Evolutionary conservation across 2,797 vertebrate species (phyloP).

Genomic region (Sebastes nivosus): DNA sequence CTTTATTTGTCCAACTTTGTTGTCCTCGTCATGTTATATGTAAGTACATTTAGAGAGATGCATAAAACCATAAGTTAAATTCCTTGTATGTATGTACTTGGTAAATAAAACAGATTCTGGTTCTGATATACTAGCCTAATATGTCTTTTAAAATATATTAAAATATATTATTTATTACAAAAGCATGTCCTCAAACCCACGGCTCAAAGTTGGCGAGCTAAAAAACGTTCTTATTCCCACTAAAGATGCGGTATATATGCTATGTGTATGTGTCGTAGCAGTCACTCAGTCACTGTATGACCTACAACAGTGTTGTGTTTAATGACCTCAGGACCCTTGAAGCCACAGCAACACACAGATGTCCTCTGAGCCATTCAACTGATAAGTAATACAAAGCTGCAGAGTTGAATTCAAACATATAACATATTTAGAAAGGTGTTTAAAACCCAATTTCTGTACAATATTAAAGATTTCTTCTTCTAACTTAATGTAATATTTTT

Average conservation of each 20-base stretch:
- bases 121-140: background rate
- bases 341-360: background rate
- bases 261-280: background rate
- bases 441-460: too few species aligned
- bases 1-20: too few species aligned
- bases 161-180: background rate
- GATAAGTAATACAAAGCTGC: background rate
- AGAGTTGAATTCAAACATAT: background rate
- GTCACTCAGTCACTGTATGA: background rate
- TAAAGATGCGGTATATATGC: too few species aligned
- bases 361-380: background rate
- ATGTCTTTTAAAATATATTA: background rate
- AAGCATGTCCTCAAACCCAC: background rate
- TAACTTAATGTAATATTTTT: too few species aligned
- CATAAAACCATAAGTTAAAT: too few species aligned
- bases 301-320: conserved; percentile 12
- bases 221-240: too few species aligned
- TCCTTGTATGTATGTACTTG: too few species aligned
- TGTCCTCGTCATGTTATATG: too few species aligned
- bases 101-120: too few species aligned
- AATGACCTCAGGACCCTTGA: background rate
- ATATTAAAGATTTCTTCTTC: too few species aligned
- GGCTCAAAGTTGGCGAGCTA: background rate
- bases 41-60: too few species aligned
- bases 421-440: background rate